A percentile compares a stretch with the other conserved stretches of the same genome.
Evolutionary conservation across 2,113 vertebrate genomes (phyloP).

Genomic region (Protobothrops flavoviridis): DNA sequence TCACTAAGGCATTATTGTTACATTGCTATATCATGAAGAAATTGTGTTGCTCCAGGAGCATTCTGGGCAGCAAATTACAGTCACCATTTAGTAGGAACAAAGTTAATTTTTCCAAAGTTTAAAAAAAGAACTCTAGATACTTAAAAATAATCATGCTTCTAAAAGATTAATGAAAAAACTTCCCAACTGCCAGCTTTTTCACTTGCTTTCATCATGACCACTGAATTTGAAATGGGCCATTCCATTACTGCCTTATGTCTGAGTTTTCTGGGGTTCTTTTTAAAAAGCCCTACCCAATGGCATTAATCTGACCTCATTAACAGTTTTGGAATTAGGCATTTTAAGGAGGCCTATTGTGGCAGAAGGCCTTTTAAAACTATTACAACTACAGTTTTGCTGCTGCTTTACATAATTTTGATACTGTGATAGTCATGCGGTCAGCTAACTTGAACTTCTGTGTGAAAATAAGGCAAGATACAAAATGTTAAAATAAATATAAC

Average conservation of each 20-base stretch:
- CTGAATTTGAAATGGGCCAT: not conserved
- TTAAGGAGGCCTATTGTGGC: not conserved
- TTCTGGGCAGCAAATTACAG: not conserved
- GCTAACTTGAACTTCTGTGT: not conserved
- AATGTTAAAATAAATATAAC: not conserved
- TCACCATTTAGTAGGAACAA: not conserved
- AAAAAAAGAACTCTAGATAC: not conserved
- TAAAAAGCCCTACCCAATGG: not conserved
- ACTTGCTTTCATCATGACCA: not conserved
- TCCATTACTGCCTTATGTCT: not conserved
- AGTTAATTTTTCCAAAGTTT: not conserved
- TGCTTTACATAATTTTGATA: not conserved
- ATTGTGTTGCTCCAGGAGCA: not conserved
- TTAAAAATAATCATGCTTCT: not conserved
- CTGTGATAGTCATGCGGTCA: not conserved
- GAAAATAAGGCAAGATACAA: not conserved
- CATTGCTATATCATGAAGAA: not conserved
- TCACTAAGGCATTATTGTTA: not conserved
- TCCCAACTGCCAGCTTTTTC: not conserved
- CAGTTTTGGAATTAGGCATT: not conserved
- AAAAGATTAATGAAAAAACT: not conserved
- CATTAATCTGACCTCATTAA: not conserved
- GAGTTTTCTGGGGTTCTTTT: not conserved
- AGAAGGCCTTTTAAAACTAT: not conserved
- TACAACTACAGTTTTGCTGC: not conserved